Conservation (phyloP, 1,140 invertebrate species). For the Brachionus sp. region DNA sequence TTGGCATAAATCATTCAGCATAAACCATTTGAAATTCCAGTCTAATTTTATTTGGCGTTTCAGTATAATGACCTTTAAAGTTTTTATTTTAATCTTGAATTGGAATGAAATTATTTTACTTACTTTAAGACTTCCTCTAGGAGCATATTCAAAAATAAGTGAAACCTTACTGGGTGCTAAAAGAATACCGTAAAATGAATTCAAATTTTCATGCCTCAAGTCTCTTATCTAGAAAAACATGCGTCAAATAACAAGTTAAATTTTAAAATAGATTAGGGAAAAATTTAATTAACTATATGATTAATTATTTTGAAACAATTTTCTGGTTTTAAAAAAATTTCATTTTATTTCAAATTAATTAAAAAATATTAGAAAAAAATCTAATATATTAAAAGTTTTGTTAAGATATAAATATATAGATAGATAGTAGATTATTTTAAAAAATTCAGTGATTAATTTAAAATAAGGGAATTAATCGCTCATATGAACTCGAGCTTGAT, state of each 20-base stretch:
- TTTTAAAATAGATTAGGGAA: neutral
- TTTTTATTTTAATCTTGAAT: neutral
- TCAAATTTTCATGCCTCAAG: constrained; percentile 78
- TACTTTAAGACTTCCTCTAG: constrained; percentile 73
- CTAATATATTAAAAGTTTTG: too few species aligned
- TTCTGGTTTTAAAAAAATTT: too few species aligned
- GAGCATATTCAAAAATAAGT: constrained; percentile 76
- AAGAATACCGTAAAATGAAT: constrained; percentile 73
- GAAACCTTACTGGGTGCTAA: constrained; percentile 68
- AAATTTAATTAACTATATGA: too few species aligned
- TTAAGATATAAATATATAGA: too few species aligned
- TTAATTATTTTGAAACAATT: too few species aligned
- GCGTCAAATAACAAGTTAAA: neutral
- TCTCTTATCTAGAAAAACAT: constrained; percentile 64
- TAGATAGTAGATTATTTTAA: too few species aligned
- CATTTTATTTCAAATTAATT: too few species aligned
- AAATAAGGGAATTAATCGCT: too few species aligned
- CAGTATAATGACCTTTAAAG: constrained; percentile 72
- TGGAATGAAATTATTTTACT: constrained; percentile 31
- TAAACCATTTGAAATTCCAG: constrained; percentile 85
- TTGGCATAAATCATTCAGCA: constrained; percentile 82
- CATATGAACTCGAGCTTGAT: too few species aligned
- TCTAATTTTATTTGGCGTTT: constrained; percentile 89
- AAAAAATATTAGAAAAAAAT: too few species aligned
- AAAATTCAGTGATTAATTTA: too few species aligned